Evolutionary conservation across 2,113 vertebrate genomes (phyloP).

Genomic region (Noturus placidus): DNA sequence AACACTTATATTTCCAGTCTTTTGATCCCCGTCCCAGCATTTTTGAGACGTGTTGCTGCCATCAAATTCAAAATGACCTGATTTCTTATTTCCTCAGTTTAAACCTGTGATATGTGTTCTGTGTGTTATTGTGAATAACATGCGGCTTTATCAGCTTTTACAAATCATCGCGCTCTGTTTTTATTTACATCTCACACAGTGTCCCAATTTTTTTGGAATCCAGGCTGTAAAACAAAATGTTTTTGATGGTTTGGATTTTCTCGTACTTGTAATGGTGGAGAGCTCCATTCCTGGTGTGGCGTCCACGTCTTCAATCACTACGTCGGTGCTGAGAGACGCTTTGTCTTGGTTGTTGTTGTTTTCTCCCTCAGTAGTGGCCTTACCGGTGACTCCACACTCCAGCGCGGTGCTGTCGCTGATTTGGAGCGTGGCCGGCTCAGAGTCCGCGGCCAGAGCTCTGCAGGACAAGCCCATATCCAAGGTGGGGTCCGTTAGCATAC

Average conservation of each 20-base stretch:
- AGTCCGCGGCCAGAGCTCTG: constrained; percentile 49
- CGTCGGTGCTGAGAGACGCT: constrained; percentile 63
- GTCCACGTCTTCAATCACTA: constrained; percentile 65
- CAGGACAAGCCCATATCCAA: background rate
- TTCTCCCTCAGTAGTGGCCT: constrained; percentile 44
- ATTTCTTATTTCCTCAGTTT: no score
- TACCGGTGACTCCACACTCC: constrained; percentile 40
- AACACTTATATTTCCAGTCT: no score
- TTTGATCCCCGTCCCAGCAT: no score
- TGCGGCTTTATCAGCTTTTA: no score
- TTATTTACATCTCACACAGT: no score
- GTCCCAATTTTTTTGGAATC: no score
- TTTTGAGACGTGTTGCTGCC: no score
- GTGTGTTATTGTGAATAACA: no score
- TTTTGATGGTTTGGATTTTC: background rate
- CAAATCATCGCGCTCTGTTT: no score
- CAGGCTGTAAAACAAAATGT: no score
- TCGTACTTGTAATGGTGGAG: constrained; percentile 70
- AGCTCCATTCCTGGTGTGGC: constrained; percentile 68
- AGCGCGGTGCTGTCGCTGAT: constrained; percentile 19
- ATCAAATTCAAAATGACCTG: no score
- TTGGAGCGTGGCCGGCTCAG: constrained; percentile 46
- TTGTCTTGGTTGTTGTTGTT: constrained; percentile 57
- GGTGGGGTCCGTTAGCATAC: background rate
- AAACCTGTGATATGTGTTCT: no score